phyloP scores from a whole-genome alignment of 1,140 invertebrate genomes.

The Diuraphis noxia region DNA sequence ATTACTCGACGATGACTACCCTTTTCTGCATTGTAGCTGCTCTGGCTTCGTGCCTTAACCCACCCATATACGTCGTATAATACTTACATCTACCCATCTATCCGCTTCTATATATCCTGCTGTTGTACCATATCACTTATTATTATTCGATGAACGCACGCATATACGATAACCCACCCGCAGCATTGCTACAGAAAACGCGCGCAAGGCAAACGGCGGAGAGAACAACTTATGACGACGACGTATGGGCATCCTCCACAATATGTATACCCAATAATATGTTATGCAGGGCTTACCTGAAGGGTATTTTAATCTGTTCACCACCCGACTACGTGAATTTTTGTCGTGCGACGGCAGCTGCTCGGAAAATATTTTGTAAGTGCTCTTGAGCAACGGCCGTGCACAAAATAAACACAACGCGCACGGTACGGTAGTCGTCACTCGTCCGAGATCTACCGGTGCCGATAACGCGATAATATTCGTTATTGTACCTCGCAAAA shows the following conservation, averaged over 20 bases:
- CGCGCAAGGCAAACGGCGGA: no score
- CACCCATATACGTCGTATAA: no score
- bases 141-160: no score
- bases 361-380: slow-evolving; percentile 30
- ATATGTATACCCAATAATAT: neutral
- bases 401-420: slow-evolving; percentile 8
- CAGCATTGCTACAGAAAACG: no score
- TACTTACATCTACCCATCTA: neutral
- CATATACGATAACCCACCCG: no score
- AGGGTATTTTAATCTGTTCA: neutral
- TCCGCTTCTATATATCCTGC: no score
- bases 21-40: neutral
- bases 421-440: neutral
- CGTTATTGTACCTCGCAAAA: neutral
- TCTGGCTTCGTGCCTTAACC: neutral
- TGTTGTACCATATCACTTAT: no score
- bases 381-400: slow-evolving; percentile 33
- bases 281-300: neutral
- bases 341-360: slow-evolving; percentile 27
- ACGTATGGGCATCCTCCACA: no score
- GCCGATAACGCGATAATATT: slow-evolving; percentile 29
- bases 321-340: neutral
- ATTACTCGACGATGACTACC: neutral
- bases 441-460: slow-evolving; percentile 17
- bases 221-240: no score